These are phyloP conservation scores for Sterrhoptilus dennistouni DNA, from an alignment of 2,113 vertebrate genomes.

Conservation along the genomic window DNA sequence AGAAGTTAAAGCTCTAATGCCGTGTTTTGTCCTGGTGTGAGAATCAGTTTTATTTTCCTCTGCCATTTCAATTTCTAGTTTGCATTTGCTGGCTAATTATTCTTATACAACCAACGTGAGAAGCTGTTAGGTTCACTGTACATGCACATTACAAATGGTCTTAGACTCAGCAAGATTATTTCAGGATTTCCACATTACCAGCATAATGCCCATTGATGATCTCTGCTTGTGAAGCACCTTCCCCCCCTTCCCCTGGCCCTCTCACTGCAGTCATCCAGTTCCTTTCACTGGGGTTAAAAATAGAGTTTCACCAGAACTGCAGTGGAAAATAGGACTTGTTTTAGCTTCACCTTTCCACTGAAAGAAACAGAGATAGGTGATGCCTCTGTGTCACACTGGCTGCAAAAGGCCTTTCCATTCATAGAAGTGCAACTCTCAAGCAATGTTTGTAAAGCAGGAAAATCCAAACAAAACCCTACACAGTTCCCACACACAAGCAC, in stretches of 20 bases:
- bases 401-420: not conserved
- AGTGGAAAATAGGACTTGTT: not conserved
- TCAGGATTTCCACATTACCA: not conserved
- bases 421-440: not conserved
- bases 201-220: not conserved
- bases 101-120: not conserved
- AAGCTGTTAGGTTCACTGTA: not conserved
- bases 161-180: not conserved
- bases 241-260: not conserved
- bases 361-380: not conserved
- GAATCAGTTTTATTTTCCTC: not conserved
- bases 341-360: not conserved
- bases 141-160: not conserved
- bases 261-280: not conserved
- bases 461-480: slow-evolving; percentile 1
- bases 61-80: not conserved
- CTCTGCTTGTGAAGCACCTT: not conserved
- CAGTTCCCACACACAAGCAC: not conserved
- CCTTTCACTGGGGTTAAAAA: not conserved
- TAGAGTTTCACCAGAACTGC: not conserved
- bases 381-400: not conserved
- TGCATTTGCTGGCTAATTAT: not conserved
- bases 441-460: not conserved
- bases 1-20: not conserved
- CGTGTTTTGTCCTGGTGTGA: not conserved